Percentiles rank a stretch among this genome's conserved stretches.
phyloP scores from a whole-genome alignment of 2,113 vertebrate genomes.

The human (Homo sapiens) region GRCh38 chr9:26462001-26462500 shows the following conservation, averaged over 20 bases:
- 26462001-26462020: not conserved
- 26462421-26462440: not conserved
- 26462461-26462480: not conserved
- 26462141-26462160: not conserved
- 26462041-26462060: not conserved
- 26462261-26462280: not conserved
- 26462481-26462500: not conserved
- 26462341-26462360: not conserved
- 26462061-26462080: not conserved
- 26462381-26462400: not conserved
- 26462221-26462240: not conserved
- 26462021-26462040: not conserved
- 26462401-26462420: not conserved
- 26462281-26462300: not conserved
- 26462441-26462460: not conserved
- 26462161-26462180: not conserved
- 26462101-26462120: not conserved
- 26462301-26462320: not conserved
- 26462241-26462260: not conserved
- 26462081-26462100: not conserved
- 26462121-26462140: not conserved
- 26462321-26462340: slow-evolving; percentile 12
- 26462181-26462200: not conserved
- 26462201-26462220: not conserved
- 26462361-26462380: not conserved